A percentile compares a stretch with the other conserved stretches of the same genome.
phyloP scores from a whole-genome alignment of 2,797 vertebrate genomes.

The Tokudaia muenninki region DNA sequence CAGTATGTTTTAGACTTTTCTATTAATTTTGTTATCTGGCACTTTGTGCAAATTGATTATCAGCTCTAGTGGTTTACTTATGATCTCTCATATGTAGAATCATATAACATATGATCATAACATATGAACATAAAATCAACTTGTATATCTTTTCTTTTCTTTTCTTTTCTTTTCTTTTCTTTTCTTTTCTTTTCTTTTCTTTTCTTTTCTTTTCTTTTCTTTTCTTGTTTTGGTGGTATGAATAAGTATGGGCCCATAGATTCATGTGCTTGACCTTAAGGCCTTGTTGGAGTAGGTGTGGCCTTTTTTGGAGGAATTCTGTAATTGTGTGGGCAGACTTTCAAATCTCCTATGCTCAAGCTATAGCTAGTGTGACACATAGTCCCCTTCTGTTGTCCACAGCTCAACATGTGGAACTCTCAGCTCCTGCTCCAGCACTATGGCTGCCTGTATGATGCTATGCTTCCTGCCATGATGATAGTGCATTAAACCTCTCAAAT shows the following conservation, averaged over 20 bases:
- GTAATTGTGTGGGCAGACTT: too few relatives aligned
- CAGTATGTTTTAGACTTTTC: neutral
- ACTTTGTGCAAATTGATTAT: neutral
- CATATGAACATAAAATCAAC: neutral
- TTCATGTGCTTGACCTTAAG: neutral
- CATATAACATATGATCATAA: neutral
- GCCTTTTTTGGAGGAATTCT: too few relatives aligned
- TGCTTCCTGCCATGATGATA: neutral
- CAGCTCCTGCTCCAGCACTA: neutral
- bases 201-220: neutral
- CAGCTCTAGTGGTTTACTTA: neutral
- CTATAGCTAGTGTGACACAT: too few relatives aligned
- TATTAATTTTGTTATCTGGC: neutral
- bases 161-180: neutral
- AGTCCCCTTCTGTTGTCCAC: too few relatives aligned
- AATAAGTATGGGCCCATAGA: neutral
- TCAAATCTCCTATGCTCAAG: too few relatives aligned
- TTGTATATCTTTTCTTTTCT: too few relatives aligned
- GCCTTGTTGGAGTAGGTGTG: too few relatives aligned
- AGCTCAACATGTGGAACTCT: too few relatives aligned
- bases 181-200: neutral
- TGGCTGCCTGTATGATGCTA: neutral
- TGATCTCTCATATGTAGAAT: neutral
- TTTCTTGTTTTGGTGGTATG: neutral
- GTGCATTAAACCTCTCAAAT: neutral